Conservation (phyloP, 1,140 invertebrate genomes). For the Oryctes rhinoceros region DNA sequence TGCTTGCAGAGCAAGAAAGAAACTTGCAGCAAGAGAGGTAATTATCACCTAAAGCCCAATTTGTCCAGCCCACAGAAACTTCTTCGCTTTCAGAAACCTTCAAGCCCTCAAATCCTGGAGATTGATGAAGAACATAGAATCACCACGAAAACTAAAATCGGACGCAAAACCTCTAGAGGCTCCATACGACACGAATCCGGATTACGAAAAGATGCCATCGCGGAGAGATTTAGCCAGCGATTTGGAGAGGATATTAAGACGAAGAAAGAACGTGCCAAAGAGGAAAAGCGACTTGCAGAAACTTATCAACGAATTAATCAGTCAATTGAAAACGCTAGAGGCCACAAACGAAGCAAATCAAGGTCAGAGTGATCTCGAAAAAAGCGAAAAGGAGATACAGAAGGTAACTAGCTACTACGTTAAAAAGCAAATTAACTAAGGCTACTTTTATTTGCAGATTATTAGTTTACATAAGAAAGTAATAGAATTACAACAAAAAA, state of each 20-base stretch:
- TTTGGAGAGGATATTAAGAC: conserved; percentile 7
- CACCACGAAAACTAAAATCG: not conserved
- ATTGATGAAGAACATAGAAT: conserved; percentile 5
- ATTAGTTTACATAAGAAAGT: conserved; percentile 25
- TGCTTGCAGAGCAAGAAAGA: conserved; percentile 30
- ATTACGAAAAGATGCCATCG: conserved; percentile 36
- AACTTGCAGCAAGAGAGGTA: conserved; percentile 20
- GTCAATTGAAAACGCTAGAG: conserved; percentile 29
- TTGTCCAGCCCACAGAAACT: not conserved
- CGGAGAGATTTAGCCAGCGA: not conserved
- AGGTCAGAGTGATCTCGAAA: not conserved
- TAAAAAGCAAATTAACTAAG: not conserved
- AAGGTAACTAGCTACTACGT: not conserved
- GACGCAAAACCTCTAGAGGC: not conserved
- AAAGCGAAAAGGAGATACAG: conserved; percentile 26
- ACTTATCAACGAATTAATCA: conserved; percentile 24
- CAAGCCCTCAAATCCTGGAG: conserved; percentile 24
- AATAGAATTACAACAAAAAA: conserved; percentile 19
- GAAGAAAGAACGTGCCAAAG: not conserved
- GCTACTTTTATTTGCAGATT: conserved; percentile 6
- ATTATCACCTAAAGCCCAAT: not conserved
- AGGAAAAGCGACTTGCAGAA: conserved; percentile 34
- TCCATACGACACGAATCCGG: conserved; percentile 32
- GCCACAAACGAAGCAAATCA: conserved; percentile 1
- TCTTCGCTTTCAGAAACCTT: conserved; percentile 10